These are phyloP conservation scores for Haliclona indistincta DNA, from an alignment of 37 sponge, comb jelly and placozoan species.

Conservation along the genomic window DNA sequence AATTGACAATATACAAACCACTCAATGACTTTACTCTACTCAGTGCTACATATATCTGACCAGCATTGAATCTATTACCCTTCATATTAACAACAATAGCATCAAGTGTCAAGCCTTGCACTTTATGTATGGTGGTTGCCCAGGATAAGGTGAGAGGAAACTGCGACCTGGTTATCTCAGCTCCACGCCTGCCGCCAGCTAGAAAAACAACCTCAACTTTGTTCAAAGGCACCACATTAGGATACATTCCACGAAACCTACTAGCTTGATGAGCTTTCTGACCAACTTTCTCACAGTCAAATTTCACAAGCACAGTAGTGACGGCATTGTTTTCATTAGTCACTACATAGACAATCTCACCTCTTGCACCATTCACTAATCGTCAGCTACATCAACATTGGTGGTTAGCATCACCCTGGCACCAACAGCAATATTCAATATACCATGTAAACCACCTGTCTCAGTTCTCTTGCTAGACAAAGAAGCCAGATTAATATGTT, in stretches of 20 bases:
- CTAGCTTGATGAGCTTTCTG: conserved; percentile 9
- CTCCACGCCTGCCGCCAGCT: conserved; percentile 17
- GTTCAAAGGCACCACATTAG: conserved; percentile 29
- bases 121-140: no score
- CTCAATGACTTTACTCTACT: no score
- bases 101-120: no score
- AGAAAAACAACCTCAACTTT: conserved; percentile 31
- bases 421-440: background rate
- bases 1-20: no score
- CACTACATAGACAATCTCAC: conserved; percentile 8
- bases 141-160: conserved; percentile 28
- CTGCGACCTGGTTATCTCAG: conserved; percentile 33
- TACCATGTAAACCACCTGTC: background rate
- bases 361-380: conserved; percentile 7
- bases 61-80: no score
- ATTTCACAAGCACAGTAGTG: conserved; percentile 23
- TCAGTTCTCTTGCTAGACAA: background rate
- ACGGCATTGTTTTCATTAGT: conserved; percentile 23
- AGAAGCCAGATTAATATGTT: conserved; percentile 7
- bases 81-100: no score
- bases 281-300: conserved; percentile 29
- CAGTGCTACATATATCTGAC: no score
- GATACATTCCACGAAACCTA: background rate
- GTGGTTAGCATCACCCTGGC: no score
- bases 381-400: background rate